phyloP scores from a whole-genome alignment of 2,888 invertebrate species.

The Orthosia gracilis region DNA sequence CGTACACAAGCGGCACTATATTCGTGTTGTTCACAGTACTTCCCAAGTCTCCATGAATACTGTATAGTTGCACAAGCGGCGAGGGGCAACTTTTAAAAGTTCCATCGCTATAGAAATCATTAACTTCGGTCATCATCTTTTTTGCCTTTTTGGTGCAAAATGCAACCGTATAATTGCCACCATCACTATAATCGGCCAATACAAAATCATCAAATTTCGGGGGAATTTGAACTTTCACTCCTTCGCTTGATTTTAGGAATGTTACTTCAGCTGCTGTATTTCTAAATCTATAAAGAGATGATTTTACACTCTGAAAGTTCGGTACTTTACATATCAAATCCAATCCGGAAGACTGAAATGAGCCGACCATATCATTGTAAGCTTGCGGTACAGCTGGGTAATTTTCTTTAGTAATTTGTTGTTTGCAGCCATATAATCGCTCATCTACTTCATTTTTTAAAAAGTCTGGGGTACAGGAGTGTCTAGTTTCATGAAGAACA shows the following conservation, averaged over 20 bases:
- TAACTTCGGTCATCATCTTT: not conserved
- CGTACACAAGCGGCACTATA: too few species aligned
- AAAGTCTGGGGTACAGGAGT: conserved; percentile 2
- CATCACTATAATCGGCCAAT: conserved; percentile 8
- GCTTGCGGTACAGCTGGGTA: conserved; percentile 3
- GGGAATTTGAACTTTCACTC: not conserved
- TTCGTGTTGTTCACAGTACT: not conserved
- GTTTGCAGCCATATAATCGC: conserved; percentile 1
- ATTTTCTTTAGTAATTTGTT: conserved; percentile 5
- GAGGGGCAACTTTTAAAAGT: conserved; percentile 12
- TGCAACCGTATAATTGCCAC: not conserved
- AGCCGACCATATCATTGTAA: conserved; percentile 9
- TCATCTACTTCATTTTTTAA: conserved; percentile 10
- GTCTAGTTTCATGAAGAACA: conserved; percentile 4
- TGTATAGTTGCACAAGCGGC: not conserved
- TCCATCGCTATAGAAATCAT: conserved; percentile 12
- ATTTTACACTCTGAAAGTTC: not conserved
- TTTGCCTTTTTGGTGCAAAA: conserved; percentile 9
- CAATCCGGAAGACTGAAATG: not conserved
- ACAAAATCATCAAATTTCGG: conserved; percentile 1
- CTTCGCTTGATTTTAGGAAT: not conserved
- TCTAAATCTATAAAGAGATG: conserved; percentile 12
- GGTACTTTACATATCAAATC: conserved; percentile 6
- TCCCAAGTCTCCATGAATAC: conserved; percentile 3
- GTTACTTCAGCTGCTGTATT: conserved; percentile 4